Base-by-base conservation (phyloP, 2,113 vertebrate genomes). In the Melanerpes aurifrons region DNA sequence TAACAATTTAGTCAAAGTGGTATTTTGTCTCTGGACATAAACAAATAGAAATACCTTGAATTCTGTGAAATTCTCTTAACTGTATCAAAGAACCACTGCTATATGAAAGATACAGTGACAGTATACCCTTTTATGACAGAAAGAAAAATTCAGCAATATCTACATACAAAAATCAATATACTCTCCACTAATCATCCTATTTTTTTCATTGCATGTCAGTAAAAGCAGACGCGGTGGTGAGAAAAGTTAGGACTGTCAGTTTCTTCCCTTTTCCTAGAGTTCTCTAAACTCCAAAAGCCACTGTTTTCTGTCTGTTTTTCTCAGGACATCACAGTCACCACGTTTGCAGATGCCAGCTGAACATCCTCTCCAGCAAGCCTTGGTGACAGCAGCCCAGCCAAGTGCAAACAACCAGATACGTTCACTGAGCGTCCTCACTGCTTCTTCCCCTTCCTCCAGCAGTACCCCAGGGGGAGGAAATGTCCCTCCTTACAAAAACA, bases 341-440 rank as follows among this genome's bases (percentile, higher is more conserved):
- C 0, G 0, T 20, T 4, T 0, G 43, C 40, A 57, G 45, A 15
- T 0, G 0, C 21, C 57, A 26, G 59, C 45, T 45, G 64, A 67
- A 2, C 57, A 31, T 15, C 83, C 32, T 2, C 9, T 7, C 63
- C 75, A 47, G 20, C 22, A 6, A 71, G 2, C 35, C 68, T 5
- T 13, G 57, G 32, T 3, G 3, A 3, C 45, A 59, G 66, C 70
- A 58, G 70, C 43, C 8, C 2, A 48, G 56, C 15, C 31, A 40
- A 20, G 56, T 2, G 53, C 43, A 16, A 67, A 1, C 35, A 35
- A 7, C 58, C 62, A 15, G 58, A 3, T 6, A 4, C 19, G 12
- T 37, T 4, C 19, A 13, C 37, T 4, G 47, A 25, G 1, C 0
- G 24, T 17, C 58, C 78, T 47, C 37, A 3, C 58, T 15, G 3